These are phyloP conservation scores for Chaetops frenatus DNA, from an alignment of 2,113 vertebrate species.

Conservation along the genomic window DNA sequence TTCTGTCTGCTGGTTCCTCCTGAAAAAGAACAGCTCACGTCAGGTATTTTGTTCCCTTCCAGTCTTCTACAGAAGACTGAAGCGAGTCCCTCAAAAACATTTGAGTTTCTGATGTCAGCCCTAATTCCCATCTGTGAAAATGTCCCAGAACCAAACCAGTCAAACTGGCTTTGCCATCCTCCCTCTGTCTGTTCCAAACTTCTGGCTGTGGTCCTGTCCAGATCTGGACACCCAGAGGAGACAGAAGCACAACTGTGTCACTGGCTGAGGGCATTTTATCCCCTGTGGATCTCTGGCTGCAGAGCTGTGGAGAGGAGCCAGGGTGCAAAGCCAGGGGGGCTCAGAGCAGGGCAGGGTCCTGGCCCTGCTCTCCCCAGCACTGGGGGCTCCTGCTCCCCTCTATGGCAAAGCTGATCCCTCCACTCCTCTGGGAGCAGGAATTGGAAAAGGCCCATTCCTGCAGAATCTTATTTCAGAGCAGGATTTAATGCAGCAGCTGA, in stretches of 20 bases:
- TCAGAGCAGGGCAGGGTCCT: neutral
- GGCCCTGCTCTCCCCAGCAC: neutral
- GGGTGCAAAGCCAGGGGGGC: neutral
- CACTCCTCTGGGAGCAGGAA: neutral
- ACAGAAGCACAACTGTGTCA: neutral
- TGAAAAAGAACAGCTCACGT: neutral
- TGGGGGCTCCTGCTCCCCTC: neutral
- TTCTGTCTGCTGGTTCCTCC: neutral
- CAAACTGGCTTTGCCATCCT: rapidly evolving
- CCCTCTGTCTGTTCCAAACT: neutral
- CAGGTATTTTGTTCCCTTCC: neutral
- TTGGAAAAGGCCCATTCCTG: neutral
- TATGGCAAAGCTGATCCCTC: neutral
- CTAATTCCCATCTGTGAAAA: neutral
- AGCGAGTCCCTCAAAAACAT: neutral
- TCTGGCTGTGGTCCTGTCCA: neutral
- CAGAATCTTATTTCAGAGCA: neutral
- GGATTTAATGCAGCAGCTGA: neutral
- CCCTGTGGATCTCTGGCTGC: neutral
- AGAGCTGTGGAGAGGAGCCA: neutral
- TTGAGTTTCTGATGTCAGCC: neutral
- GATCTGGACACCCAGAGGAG: neutral
- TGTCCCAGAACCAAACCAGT: neutral
- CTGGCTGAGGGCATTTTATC: neutral
- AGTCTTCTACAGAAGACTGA: neutral